Evolutionary conservation across 1,140 invertebrate genomes (phyloP).

Genomic region (Drosophila lowei): DNA sequence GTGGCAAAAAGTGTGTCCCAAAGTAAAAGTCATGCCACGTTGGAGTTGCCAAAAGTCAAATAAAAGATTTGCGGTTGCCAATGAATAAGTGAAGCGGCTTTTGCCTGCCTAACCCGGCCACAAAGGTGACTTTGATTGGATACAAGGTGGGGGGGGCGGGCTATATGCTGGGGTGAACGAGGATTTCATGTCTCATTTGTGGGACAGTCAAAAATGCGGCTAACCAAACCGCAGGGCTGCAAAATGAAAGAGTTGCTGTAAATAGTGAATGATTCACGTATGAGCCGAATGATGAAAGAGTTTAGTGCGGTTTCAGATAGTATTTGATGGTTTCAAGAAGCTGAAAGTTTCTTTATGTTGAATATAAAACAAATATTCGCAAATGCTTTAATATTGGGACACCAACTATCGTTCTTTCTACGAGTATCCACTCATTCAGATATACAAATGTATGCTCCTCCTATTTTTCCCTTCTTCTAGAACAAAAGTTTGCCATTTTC

Average conservation of each 20-base stretch:
- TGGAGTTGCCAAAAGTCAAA: conserved; percentile 51
- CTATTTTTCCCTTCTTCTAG: too few relatives aligned
- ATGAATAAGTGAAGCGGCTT: conserved; percentile 51
- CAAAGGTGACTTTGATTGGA: conserved; percentile 48
- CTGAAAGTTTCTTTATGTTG: too few relatives aligned
- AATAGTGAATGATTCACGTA: neutral
- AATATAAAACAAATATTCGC: too few relatives aligned
- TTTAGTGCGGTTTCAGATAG: too few relatives aligned
- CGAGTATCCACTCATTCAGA: too few relatives aligned
- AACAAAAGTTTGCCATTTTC: too few relatives aligned
- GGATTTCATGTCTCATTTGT: conserved; percentile 40
- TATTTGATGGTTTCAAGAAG: too few relatives aligned
- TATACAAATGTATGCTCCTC: too few relatives aligned
- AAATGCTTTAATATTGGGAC: too few relatives aligned
- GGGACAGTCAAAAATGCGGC: conserved; percentile 32
- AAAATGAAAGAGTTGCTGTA: conserved; percentile 24
- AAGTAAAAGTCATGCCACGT: conserved; percentile 62
- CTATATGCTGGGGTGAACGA: conserved; percentile 8
- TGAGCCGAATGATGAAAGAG: too few relatives aligned
- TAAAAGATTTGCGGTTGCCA: conserved; percentile 65
- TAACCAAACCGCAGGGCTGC: conserved; percentile 27
- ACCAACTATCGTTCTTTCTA: too few relatives aligned
- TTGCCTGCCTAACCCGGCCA: conserved; percentile 13
- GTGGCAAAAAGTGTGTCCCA: conserved; percentile 21
- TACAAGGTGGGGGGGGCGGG: neutral